phyloP scores from a whole-genome alignment of 1,140 invertebrate species.

The Liolophura sinensis region DNA sequence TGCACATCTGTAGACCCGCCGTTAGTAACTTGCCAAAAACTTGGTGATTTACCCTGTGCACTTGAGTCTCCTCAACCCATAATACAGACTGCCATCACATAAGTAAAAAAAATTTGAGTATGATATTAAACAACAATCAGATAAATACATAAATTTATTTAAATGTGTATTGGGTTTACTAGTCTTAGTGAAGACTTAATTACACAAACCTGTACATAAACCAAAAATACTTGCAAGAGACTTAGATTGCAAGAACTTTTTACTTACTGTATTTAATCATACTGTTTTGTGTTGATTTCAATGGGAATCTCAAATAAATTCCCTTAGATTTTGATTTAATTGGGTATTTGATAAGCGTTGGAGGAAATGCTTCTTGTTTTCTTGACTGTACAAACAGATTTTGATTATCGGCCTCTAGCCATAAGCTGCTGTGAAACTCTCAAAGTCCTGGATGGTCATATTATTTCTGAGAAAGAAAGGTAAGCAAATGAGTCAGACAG shows the following conservation, averaged over 20 bases:
- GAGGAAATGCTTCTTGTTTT: conserved; percentile 6
- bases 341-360: background rate
- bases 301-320: background rate
- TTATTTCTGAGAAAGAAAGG: conserved; percentile 88
- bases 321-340: background rate
- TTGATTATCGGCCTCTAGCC: conserved; percentile 89
- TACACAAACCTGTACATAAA: too few relatives aligned
- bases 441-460: conserved; percentile 84
- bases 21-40: too few relatives aligned
- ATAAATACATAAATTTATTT: too few relatives aligned
- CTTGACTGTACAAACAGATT: conserved; percentile 68
- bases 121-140: too few relatives aligned
- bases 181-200: too few relatives aligned
- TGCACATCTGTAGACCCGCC: too few relatives aligned
- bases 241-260: background rate
- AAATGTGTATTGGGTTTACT: too few relatives aligned
- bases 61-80: too few relatives aligned
- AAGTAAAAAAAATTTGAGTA: too few relatives aligned
- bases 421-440: conserved; percentile 91
- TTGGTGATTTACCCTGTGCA: too few relatives aligned
- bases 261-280: background rate
- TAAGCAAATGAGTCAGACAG: conserved; percentile 48
- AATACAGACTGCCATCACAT: too few relatives aligned
- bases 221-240: background rate
- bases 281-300: background rate